Percentiles rank a stretch among this genome's conserved stretches.
These are phyloP conservation scores for Melanocharis versteri DNA, from an alignment of 2,113 vertebrate species.

Conservation along the genomic window DNA sequence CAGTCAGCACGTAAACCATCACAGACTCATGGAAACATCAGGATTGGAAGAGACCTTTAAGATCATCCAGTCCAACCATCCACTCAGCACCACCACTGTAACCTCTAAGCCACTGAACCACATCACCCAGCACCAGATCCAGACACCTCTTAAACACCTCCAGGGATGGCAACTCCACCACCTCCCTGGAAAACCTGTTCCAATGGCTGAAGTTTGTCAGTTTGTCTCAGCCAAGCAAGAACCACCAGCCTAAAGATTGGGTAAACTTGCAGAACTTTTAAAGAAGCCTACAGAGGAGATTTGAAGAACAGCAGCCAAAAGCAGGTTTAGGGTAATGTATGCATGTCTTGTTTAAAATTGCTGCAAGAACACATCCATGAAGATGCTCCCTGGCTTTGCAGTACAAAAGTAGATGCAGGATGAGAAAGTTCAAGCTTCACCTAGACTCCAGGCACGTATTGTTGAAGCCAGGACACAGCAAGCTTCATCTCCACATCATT, in stretches of 20 bases:
- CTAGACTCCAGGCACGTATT: rapidly evolving
- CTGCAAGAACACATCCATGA: background rate
- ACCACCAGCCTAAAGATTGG: rapidly evolving
- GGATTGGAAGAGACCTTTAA: background rate
- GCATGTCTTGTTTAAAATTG: background rate
- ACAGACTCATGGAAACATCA: background rate
- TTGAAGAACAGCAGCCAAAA: background rate
- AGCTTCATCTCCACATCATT: background rate
- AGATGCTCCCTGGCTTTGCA: background rate
- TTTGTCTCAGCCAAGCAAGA: background rate
- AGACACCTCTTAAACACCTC: background rate
- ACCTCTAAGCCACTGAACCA: background rate
- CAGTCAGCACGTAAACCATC: background rate
- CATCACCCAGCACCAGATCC: background rate
- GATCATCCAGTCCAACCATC: background rate
- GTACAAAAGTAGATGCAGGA: background rate
- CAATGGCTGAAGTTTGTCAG: background rate
- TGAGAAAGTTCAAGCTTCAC: background rate
- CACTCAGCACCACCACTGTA: background rate
- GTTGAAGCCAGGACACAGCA: background rate
- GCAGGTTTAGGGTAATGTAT: rapidly evolving
- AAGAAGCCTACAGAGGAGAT: background rate
- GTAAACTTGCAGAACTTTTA: background rate
- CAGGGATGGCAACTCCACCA: background rate
- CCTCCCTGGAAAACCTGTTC: background rate